Evolutionary conservation across 2,888 invertebrate genomes (phyloP).

Genomic region (Erebia epiphron): DNA sequence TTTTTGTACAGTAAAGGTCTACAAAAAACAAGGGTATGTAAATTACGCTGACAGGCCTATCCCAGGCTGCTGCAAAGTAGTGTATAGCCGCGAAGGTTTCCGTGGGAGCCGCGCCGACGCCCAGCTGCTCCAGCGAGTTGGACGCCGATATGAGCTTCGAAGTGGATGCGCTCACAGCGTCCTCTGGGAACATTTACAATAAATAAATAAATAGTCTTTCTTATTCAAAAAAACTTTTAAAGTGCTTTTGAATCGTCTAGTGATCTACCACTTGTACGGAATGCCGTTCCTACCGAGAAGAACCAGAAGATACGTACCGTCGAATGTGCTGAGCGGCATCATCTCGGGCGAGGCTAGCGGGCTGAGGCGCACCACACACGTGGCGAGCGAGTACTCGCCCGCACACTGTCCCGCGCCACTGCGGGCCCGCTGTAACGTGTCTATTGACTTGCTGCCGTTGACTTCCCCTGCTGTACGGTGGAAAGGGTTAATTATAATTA

Average conservation of each 20-base stretch:
- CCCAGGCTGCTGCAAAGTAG: slow-evolving; percentile 60
- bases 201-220: background rate
- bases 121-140: slow-evolving; percentile 57
- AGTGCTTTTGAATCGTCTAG: background rate
- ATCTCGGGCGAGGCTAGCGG: slow-evolving; percentile 54
- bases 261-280: too few species aligned
- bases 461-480: background rate
- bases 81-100: slow-evolving; percentile 66
- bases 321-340: slow-evolving; percentile 55
- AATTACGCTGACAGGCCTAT: slow-evolving; percentile 44
- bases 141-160: slow-evolving; percentile 48
- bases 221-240: background rate
- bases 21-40: background rate
- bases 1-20: too few species aligned
- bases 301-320: slow-evolving; percentile 45
- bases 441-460: background rate
- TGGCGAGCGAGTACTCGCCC: slow-evolving; percentile 37
- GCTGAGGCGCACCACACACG: slow-evolving; percentile 49
- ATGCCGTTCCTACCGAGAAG: too few species aligned
- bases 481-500: background rate
- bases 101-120: slow-evolving; percentile 51
- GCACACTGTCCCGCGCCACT: slow-evolving; percentile 24
- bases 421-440: background rate
- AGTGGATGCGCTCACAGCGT: slow-evolving; percentile 61
- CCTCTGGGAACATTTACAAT: slow-evolving; percentile 47